phyloP scores from a whole-genome alignment of 2,797 vertebrate genomes.

The Ibycter americanus region DNA sequence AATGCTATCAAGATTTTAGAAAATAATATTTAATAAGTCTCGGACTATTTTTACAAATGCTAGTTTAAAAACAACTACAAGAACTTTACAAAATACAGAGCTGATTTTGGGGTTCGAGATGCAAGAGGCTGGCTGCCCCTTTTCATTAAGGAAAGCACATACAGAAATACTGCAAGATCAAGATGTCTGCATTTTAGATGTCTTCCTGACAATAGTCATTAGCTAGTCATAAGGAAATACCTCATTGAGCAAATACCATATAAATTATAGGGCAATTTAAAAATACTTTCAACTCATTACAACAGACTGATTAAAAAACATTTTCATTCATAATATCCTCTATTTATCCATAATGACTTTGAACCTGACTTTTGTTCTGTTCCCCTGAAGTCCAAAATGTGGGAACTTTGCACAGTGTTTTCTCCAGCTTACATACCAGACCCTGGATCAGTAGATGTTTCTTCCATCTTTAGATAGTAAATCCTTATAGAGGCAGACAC shows the following conservation, averaged over 20 bases:
- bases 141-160: background rate
- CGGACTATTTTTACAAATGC: background rate
- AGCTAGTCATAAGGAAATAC: conserved; percentile 54
- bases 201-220: conserved; percentile 30
- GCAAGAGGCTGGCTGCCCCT: rapidly evolving
- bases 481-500: background rate
- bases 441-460: rapidly evolving
- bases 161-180: background rate
- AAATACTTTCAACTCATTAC: conserved; percentile 36
- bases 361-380: background rate
- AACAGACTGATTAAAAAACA: conserved; percentile 30
- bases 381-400: background rate
- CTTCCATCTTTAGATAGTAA: background rate
- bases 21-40: background rate
- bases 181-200: background rate
- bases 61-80: background rate
- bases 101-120: background rate
- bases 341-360: conserved; percentile 5
- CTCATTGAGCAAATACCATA: conserved; percentile 51
- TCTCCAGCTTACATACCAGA: background rate
- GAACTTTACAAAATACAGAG: background rate
- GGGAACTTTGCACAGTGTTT: background rate
- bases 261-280: conserved; percentile 45
- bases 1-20: background rate
- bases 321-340: background rate